Evolutionary conservation across 2,888 invertebrate species (phyloP), one percentile per base, ranked within the genome.

Genomic region (Pharmacophagus antenor): DNA sequence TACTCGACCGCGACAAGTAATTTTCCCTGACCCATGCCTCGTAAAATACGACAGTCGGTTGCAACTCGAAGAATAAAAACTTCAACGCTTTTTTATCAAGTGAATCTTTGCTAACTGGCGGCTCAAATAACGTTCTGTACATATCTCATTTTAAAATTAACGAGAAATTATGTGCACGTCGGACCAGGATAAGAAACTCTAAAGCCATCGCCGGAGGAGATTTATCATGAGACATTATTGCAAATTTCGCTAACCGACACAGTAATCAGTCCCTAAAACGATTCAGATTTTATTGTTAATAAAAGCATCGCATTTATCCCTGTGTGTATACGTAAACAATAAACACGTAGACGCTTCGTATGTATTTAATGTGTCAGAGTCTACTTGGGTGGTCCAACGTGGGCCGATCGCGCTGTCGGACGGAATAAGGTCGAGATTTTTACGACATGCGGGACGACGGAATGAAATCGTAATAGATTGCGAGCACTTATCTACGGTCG

Each of bases 381-480:
- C 88, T 87, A 86, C 88, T 66, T 65, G 67, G 76, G 77, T 74
- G 81, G 76, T 80, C 75, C 74, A 76, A 67, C 65, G 56, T 41
- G 48, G 49, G 48, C 18, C 72, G 66, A 58, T 49, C 57, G 62
- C 66, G 66, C 70, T 68, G 77, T 76, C 73, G 70, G 78, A 80
- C 82, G 73, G 79, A 82, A 85, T 85, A 84, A 81, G 85, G 81
- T 77, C 77, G 87, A 86, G 86, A 88, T 85, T 84, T 80, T 84
- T 84, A 80, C 70, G 88, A 86, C 84, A 85, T 80, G 76, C 74
- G 76, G 75, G 70, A 63, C 82, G 86, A 77, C 81, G 85, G 77
- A 80, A 77, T 82, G 81, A 82, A 84, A 85, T 81, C 84, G 80
- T 83, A 88, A 87, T 85, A 85, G 86, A 88, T 85, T 84, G 85